Conservation (phyloP, 2,113 vertebrate genomes). For the Anhinga anhinga region DNA sequence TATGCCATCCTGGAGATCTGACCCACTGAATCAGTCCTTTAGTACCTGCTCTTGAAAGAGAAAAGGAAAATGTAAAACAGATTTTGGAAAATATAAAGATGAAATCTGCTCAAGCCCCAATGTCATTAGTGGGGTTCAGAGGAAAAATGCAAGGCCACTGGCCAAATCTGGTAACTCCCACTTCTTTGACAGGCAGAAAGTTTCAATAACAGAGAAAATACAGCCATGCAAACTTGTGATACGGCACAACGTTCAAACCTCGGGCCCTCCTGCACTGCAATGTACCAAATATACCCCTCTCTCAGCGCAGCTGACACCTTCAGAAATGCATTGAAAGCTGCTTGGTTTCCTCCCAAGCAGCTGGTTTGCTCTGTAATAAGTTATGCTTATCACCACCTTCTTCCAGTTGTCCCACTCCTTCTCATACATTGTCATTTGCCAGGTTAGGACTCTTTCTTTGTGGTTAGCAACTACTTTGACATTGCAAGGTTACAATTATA, state of each 20-base stretch:
- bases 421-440: not conserved
- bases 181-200: not conserved
- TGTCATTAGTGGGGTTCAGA: not conserved
- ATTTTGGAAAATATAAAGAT: not conserved
- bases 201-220: not conserved
- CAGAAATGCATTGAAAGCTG: not conserved
- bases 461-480: not conserved
- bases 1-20: not conserved
- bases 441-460: not conserved
- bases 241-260: not conserved
- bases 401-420: not conserved
- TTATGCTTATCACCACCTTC: not conserved
- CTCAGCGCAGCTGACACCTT: not conserved
- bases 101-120: not conserved
- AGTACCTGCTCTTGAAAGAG: not conserved
- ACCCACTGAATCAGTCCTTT: not conserved
- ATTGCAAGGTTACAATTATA: not conserved
- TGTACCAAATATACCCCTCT: not conserved
- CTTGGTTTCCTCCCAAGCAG: not conserved
- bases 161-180: not conserved
- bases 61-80: not conserved
- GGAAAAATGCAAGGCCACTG: not conserved
- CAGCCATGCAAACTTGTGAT: not conserved
- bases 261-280: not conserved
- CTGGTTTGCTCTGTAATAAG: not conserved